Conservation (phyloP, 2,888 invertebrate species). For the Molanna angustata region DNA sequence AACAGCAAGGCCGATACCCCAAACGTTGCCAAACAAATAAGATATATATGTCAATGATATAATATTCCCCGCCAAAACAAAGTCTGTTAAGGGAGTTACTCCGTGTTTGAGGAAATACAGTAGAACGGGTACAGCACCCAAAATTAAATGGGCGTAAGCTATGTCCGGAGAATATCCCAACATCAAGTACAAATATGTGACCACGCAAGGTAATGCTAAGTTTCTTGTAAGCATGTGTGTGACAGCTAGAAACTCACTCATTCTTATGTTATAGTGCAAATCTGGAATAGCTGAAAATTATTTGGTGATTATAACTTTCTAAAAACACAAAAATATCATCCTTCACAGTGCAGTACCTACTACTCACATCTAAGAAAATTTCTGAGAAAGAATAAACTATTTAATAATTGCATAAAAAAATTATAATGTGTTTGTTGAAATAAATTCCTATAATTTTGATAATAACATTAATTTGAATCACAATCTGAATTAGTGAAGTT, state of each 20-base stretch:
- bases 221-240: constrained; percentile 28
- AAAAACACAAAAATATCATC: no score
- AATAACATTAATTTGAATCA: no score
- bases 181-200: constrained; percentile 30
- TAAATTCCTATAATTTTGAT: no score
- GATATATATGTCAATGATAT: constrained; percentile 28
- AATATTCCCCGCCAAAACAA: constrained; percentile 28
- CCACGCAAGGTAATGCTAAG: constrained; percentile 30
- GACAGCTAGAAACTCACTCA: constrained; percentile 27
- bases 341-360: no score
- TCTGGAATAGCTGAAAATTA: constrained; percentile 31
- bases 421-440: no score
- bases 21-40: constrained; percentile 28
- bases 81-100: constrained; percentile 24
- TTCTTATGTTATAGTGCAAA: constrained; percentile 22
- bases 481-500: no score
- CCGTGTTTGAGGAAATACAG: constrained; percentile 24
- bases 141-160: constrained; percentile 28
- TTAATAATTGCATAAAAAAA: no score
- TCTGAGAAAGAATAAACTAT: no score
- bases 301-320: no score
- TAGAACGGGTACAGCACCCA: constrained; percentile 27
- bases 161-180: constrained; percentile 27
- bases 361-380: no score
- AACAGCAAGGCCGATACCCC: constrained; percentile 30